Percentiles rank a stretch among this genome's conserved stretches.
Evolutionary conservation across 1,140 invertebrate genomes (phyloP).

Genomic region (Platyura marginata): DNA sequence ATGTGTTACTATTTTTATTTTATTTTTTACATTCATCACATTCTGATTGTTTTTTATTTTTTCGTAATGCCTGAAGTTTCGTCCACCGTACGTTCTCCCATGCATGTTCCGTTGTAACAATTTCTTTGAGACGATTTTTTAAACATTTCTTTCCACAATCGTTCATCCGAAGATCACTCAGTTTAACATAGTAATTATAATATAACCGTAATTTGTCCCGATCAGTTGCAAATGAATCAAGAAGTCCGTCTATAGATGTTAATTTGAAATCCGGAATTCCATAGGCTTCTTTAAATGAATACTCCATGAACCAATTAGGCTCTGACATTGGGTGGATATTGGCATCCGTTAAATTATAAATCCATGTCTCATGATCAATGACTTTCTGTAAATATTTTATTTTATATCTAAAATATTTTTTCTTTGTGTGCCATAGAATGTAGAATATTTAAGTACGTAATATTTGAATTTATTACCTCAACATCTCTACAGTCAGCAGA

Average conservation of each 20-base stretch:
- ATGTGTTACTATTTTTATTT: too few species aligned
- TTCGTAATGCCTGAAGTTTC: too few species aligned
- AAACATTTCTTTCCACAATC: too few species aligned
- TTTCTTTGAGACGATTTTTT: too few species aligned
- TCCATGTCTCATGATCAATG: slow-evolving; percentile 50
- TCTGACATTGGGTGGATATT: slow-evolving; percentile 30
- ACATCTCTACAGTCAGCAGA: slow-evolving; percentile 8
- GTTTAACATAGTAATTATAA: not conserved
- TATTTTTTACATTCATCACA: too few species aligned
- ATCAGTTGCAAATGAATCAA: slow-evolving; percentile 26
- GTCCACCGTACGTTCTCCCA: too few species aligned
- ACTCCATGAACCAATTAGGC: slow-evolving; percentile 45
- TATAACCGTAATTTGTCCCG: slow-evolving; percentile 8
- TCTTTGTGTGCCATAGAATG: too few species aligned
- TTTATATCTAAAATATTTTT: slow-evolving; percentile 2
- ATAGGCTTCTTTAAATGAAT: slow-evolving; percentile 48
- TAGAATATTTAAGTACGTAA: too few species aligned
- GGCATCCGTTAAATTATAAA: slow-evolving; percentile 56
- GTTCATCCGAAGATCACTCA: not conserved
- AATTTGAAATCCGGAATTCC: slow-evolving; percentile 28
- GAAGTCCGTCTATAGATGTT: slow-evolving; percentile 26
- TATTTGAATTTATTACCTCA: slow-evolving; percentile 4
- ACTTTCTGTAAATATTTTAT: slow-evolving; percentile 7
- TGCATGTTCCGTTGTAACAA: too few species aligned
- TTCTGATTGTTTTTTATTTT: too few species aligned